Evolutionary conservation across 2,113 vertebrate species (phyloP).

Genomic region (Panurus biarmicus): DNA sequence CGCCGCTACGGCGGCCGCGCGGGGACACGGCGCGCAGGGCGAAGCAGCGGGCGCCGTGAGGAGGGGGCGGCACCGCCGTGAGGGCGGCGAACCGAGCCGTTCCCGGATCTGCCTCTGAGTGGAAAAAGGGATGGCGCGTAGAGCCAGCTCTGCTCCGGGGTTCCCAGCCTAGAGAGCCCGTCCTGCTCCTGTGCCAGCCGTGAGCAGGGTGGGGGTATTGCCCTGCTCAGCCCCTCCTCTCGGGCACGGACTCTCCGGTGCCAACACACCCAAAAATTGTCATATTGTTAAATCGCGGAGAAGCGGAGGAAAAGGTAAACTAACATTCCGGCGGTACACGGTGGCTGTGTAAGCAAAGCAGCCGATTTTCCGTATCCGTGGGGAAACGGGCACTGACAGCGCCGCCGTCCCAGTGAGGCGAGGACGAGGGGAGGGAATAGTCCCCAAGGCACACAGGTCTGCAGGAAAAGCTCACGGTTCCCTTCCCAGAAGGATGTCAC

Average conservation of each 20-base stretch:
- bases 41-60: not conserved
- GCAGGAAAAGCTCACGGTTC: rapidly evolving
- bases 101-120: too few species aligned
- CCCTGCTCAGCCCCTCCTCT: rapidly evolving
- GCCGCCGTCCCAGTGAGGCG: rapidly evolving
- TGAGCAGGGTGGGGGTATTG: too few species aligned
- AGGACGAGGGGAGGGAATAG: rapidly evolving
- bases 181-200: not conserved
- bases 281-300: rapidly evolving
- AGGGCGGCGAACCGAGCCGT: not conserved
- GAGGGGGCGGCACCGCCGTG: not conserved
- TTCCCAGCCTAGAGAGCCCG: not conserved
- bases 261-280: rapidly evolving
- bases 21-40: not conserved
- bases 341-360: rapidly evolving
- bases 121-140: not conserved
- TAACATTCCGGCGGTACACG: rapidly evolving
- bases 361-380: rapidly evolving
- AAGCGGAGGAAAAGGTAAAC: not conserved
- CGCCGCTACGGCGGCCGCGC: not conserved
- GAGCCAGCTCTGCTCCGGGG: not conserved
- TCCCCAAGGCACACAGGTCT: rapidly evolving
- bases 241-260: rapidly evolving
- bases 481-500: too few species aligned
- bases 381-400: rapidly evolving